Base-by-base conservation (phyloP, 2,113 vertebrate species). In the Regulus satrapa region DNA sequence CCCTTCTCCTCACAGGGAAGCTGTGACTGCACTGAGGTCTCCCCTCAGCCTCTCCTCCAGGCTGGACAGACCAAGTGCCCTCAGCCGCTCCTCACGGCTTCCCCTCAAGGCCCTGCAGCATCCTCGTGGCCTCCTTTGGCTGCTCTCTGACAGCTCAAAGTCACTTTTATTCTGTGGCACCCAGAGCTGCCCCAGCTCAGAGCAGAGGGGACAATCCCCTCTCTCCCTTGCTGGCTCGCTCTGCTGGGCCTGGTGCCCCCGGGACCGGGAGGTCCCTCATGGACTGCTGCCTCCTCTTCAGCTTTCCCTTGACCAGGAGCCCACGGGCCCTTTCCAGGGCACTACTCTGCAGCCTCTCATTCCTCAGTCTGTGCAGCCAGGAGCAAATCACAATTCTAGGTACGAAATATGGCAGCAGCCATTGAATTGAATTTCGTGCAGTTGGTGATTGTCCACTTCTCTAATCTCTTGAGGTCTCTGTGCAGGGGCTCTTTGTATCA, bases 281-380 rank as follows among this genome's bases (percentile, higher is more conserved):
- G 66, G 43, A 34, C 54, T 12, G 45, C 55, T 82, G 66, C 0
- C 45, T 34, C 19, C 0, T 2, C 31, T 29, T 2, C 36, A 59
- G 1, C 4, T 29, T 24, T 25, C 2, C 45, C 19, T 1, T 0
- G 20, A 25, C 2, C 54, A 61, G 45, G 12, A 12, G 31, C 9
- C 51, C 54, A 34, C 19, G 3, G 24, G 0, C 36, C 9, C 15
- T 43, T 34, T 34, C 54, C 2, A 0, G 1, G 3, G 78, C 0
- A 1, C 9, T 81, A 29, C 24, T 41, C 13, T 29, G 20, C 46
- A 31, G 46, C 8, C 8, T 16, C 55, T 52, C 2, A 0, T 36
- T 43, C 45, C 36, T 17, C 52, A 40, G 19, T 25, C 19, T 7
- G 10, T 2, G 16, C n/a, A n/a, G n/a, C n/a, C n/a, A n/a, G n/a